These are phyloP conservation scores for Epinotia demarniana DNA, from an alignment of 2,888 invertebrate genomes.

Conservation along the genomic window DNA sequence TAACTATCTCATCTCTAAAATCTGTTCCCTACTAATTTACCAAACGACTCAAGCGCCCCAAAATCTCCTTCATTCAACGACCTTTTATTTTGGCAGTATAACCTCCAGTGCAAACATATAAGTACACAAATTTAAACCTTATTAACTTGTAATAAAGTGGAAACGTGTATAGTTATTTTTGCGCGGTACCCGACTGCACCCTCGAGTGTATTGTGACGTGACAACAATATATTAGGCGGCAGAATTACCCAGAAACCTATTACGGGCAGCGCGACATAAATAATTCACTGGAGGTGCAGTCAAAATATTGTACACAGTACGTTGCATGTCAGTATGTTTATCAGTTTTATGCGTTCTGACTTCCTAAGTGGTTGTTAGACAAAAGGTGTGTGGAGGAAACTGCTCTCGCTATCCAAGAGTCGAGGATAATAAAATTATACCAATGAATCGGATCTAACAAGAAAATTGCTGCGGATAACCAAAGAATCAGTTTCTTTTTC, in stretches of 20 bases:
- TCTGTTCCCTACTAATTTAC: not conserved
- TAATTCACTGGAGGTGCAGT: conserved; percentile 19
- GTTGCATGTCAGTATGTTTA: not conserved
- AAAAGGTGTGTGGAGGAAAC: no score
- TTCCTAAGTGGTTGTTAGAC: no score
- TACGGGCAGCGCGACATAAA: conserved; percentile 39
- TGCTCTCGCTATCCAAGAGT: no score
- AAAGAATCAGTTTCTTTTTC: no score
- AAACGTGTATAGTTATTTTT: not conserved
- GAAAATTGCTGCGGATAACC: no score
- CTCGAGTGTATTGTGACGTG: conserved; percentile 39
- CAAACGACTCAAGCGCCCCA: not conserved
- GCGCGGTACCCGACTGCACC: conserved; percentile 28
- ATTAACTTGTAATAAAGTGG: not conserved
- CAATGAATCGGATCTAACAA: no score
- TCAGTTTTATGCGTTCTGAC: no score
- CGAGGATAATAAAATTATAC: no score
- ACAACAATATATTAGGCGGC: conserved; percentile 41
- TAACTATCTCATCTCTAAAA: conserved; percentile 1
- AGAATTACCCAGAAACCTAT: conserved; percentile 41
- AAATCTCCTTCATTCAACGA: not conserved
- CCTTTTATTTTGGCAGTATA: not conserved
- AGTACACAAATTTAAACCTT: not conserved
- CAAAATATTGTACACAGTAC: conserved; percentile 12
- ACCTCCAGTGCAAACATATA: not conserved